Evolutionary conservation across 1,140 invertebrate species (phyloP), one percentile per base, ranked within the genome.

Genomic region (Aphidius gifuensis): DNA sequence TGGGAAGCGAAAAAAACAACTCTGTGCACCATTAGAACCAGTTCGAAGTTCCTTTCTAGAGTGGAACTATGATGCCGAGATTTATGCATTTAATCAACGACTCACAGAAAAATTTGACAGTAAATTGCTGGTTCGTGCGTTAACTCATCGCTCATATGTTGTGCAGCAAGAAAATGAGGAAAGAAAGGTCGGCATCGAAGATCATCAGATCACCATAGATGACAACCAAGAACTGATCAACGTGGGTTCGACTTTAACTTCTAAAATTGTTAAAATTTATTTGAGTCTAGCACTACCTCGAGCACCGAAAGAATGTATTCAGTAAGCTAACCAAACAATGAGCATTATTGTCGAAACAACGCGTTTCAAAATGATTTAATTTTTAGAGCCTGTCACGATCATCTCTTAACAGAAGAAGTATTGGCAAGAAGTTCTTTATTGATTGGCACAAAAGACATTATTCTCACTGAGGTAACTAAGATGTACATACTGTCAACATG

Each of bases 31-130:
- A 56, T 69, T 73, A 16, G 72, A 76, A 56, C 50, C 62, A 23
- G 80, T 79, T 5, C 83, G 91, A 46, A 88, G 84, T 42, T 82
- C 82, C 43, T 92, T 84, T 71, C 58, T 90, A 9, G 91, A 93
- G 67, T 93, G 92, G 94, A 97, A 97, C 76, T 90, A 93, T 74
- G 85, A 90, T 66, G 86, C 92, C 0, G 96, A 98, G 82, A 61
- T 97, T 16, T 96, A 84, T 83, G 91, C 93, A 5, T 97, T 97
- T 83, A 89, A 88, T 39, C 87, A 89, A 69, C 82, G 96, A 48
- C 78, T 97, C 9, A 87, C 88, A n/a, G 96, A 97, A 83, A 83
- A 90, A 7, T 93, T 97, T 72, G 81, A 92, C 62, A 74, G 82
- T 1, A 76, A 85, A 50, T 75, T 90, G 21, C 73, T 98, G 38